Evolutionary conservation across 1,140 invertebrate species (phyloP).

Genomic region (Zaprionus taronus): DNA sequence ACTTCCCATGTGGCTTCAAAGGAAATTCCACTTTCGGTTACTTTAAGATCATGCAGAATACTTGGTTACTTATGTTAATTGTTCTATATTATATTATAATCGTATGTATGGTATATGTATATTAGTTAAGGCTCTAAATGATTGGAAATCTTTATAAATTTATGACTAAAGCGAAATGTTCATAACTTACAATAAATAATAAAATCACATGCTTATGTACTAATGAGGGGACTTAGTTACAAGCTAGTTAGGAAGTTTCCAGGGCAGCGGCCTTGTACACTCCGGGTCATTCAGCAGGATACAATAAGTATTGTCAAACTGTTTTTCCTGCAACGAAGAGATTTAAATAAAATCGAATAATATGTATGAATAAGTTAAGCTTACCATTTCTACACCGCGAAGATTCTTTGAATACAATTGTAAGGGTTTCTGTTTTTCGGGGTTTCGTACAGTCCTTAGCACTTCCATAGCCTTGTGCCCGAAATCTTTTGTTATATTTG

Average conservation of each 20-base stretch:
- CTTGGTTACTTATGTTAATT: too few relatives aligned
- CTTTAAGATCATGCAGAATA: too few relatives aligned
- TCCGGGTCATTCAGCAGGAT: slow-evolving; percentile 8
- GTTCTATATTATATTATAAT: not conserved
- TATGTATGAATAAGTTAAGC: not conserved
- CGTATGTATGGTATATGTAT: not conserved
- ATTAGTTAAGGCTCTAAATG: too few relatives aligned
- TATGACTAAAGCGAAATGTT: too few relatives aligned
- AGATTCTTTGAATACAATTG: slow-evolving; percentile 20
- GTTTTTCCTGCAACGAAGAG: slow-evolving; percentile 12
- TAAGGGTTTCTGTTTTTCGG: slow-evolving; percentile 20
- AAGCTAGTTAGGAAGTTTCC: not conserved
- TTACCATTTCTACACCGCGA: slow-evolving; percentile 20
- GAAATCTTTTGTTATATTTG: slow-evolving; percentile 24
- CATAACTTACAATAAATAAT: too few relatives aligned
- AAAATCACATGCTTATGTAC: too few relatives aligned
- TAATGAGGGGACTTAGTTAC: too few relatives aligned
- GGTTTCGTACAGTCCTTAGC: not conserved
- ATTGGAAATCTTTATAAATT: too few relatives aligned
- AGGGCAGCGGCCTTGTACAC: slow-evolving; percentile 9
- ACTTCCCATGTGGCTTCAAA: too few relatives aligned
- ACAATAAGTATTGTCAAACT: slow-evolving; percentile 20
- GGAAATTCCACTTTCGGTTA: too few relatives aligned
- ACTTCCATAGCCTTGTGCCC: slow-evolving; percentile 1
- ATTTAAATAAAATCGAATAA: not conserved